Percentiles rank a stretch among this genome's conserved stretches.
Evolutionary conservation across 2,113 vertebrate species (phyloP).

Genomic region (Ascaphus truei): DNA sequence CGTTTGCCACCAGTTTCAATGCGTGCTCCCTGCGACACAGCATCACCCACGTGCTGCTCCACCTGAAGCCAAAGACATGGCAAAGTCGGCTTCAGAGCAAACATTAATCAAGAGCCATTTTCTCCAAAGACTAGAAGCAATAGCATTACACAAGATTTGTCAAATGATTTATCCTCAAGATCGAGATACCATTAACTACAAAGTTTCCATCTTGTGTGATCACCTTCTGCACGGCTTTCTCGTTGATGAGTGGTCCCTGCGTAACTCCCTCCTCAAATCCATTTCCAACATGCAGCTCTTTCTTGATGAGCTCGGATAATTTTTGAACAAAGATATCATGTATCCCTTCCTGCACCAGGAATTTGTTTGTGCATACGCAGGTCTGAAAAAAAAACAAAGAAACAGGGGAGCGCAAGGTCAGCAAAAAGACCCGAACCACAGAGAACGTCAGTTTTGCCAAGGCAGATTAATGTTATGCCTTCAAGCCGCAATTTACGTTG

Average conservation of each 20-base stretch:
- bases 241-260: conserved; percentile 90
- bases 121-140: neutral
- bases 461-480: too few relatives aligned
- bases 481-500: too few relatives aligned
- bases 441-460: too few relatives aligned
- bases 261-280: conserved; percentile 83
- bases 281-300: conserved; percentile 73
- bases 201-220: too few relatives aligned
- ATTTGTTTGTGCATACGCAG: conserved; percentile 90
- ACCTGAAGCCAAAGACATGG: conserved; percentile 65
- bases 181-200: too few relatives aligned
- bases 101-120: neutral
- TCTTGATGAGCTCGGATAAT: conserved; percentile 74
- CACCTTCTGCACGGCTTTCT: conserved; percentile 90
- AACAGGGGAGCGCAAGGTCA: neutral
- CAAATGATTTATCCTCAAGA: neutral
- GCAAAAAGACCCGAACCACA: too few relatives aligned
- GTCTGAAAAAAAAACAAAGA: conserved; percentile 62
- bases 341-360: conserved; percentile 85
- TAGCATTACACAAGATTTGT: neutral
- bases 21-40: conserved; percentile 78
- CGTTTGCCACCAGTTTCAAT: conserved; percentile 81
- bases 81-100: too few relatives aligned
- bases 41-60: conserved; percentile 78
- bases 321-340: conserved; percentile 81